phyloP scores from a whole-genome alignment of 2,113 vertebrate species.

The Crotalus horridus region DNA sequence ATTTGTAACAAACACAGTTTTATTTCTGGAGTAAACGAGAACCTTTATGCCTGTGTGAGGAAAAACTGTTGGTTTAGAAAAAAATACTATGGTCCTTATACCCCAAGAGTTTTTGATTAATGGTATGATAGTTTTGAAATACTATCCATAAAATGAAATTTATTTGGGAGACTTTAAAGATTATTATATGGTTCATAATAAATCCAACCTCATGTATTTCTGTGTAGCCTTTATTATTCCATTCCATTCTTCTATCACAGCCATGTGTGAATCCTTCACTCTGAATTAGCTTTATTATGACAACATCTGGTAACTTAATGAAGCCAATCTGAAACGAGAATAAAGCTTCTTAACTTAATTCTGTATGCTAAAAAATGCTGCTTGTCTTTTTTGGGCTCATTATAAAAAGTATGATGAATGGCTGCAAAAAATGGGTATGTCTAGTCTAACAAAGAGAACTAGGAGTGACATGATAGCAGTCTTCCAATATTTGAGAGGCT shows the following conservation, averaged over 20 bases:
- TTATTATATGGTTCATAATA: background rate
- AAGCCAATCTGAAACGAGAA: background rate
- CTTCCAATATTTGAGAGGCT: background rate
- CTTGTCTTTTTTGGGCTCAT: background rate
- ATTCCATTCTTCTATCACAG: background rate
- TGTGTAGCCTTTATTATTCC: background rate
- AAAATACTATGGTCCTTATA: background rate
- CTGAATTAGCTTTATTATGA: background rate
- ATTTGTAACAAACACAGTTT: accelerated
- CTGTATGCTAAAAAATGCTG: background rate
- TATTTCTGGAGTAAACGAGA: accelerated
- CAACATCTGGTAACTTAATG: background rate
- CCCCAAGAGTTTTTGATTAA: background rate
- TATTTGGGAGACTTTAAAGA: background rate
- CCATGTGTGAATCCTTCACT: background rate
- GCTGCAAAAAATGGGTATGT: background rate
- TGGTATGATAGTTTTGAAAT: background rate
- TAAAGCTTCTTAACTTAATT: background rate
- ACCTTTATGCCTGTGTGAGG: accelerated
- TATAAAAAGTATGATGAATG: background rate
- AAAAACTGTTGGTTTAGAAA: accelerated
- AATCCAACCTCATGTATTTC: background rate
- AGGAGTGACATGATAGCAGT: background rate
- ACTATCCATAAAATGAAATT: background rate
- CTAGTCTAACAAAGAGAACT: background rate